A percentile compares a stretch with the other conserved stretches of the same genome.
phyloP scores from a whole-genome alignment of 2,888 invertebrate species.

The Polietes domitor region DNA sequence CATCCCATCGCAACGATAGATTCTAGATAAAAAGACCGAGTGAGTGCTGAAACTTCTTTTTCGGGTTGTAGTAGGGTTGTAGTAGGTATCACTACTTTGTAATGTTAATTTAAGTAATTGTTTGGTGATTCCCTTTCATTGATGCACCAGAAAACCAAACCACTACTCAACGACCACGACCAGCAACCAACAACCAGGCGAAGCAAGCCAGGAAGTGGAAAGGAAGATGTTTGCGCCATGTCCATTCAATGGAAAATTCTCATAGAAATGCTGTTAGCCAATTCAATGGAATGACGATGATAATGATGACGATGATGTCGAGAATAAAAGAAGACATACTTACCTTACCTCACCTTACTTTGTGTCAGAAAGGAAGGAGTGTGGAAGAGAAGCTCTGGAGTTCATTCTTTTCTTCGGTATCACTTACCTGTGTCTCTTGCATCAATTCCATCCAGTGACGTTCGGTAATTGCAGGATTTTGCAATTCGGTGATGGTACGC shows the following conservation, averaged over 20 bases:
- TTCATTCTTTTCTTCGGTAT: neutral
- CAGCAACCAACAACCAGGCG: neutral
- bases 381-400: too few relatives aligned
- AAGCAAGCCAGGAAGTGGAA: neutral
- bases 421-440: conserved; percentile 86
- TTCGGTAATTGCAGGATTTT: conserved; percentile 96
- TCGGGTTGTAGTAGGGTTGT: too few relatives aligned
- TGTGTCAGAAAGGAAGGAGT: neutral
- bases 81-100: conserved; percentile 23
- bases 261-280: too few relatives aligned
- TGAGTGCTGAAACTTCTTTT: conserved; percentile 33
- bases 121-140: conserved; percentile 32
- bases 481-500: conserved; percentile 95
- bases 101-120: conserved; percentile 46
- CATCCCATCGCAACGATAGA: conserved; percentile 14
- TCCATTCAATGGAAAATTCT: too few relatives aligned
- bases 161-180: neutral
- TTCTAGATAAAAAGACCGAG: conserved; percentile 4
- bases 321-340: too few relatives aligned
- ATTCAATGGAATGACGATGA: too few relatives aligned
- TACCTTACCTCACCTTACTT: neutral
- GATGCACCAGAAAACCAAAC: neutral
- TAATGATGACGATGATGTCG: too few relatives aligned
- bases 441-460: conserved; percentile 97
- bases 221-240: too few relatives aligned